Evolutionary conservation across 2,113 vertebrate species (phyloP).

Genomic region (Odontophorus gujanensis): DNA sequence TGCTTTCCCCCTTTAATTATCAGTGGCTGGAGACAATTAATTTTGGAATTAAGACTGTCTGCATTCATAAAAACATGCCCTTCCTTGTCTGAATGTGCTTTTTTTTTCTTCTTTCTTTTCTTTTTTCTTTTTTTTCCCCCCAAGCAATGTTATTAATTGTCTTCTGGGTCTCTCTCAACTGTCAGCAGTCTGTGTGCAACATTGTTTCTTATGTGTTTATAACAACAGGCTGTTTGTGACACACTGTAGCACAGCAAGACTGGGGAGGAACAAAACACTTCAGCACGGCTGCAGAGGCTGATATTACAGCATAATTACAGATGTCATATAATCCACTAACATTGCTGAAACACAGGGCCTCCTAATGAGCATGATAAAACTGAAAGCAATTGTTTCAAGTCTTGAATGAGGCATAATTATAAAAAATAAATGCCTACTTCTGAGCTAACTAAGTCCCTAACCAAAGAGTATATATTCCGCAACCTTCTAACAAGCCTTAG

Average conservation of each 20-base stretch:
- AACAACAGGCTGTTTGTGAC: conserved; percentile 54
- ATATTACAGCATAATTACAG: conserved; percentile 28
- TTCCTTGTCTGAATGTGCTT: conserved; percentile 18
- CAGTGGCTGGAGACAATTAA: conserved; percentile 48
- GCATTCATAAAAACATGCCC: conserved; percentile 47
- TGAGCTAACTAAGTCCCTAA: not conserved
- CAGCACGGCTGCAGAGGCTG: not conserved
- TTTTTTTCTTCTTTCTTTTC: too few relatives aligned
- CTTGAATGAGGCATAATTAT: not conserved
- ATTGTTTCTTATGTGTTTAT: conserved; percentile 7
- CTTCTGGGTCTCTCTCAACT: conserved; percentile 29
- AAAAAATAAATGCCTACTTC: not conserved
- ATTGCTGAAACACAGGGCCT: not conserved
- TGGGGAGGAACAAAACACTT: not conserved
- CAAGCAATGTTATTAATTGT: conserved; percentile 38
- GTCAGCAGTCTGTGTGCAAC: conserved; percentile 35
- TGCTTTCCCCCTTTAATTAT: conserved; percentile 13
- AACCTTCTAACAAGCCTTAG: not conserved
- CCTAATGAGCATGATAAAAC: conserved; percentile 33
- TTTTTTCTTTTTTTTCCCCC: not conserved
- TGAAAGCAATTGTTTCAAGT: not conserved
- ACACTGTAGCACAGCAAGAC: not conserved
- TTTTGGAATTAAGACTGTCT: conserved; percentile 56
- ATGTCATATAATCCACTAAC: not conserved
- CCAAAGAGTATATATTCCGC: not conserved